Percentiles rank a stretch among this genome's conserved stretches.
phyloP scores from a whole-genome alignment of 1,140 invertebrate genomes.

The Acromyrmex echinatior region DNA sequence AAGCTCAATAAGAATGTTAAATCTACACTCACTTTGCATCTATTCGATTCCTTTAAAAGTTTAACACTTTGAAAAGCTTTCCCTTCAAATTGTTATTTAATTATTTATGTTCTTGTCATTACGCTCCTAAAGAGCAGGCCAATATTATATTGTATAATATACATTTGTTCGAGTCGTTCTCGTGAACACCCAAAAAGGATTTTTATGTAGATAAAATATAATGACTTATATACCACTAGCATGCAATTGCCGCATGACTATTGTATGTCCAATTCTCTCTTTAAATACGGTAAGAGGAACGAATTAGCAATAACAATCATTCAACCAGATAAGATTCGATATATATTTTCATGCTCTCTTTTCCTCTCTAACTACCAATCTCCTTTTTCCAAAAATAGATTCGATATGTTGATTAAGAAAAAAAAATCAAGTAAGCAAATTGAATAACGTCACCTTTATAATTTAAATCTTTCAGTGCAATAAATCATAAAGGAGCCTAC shows the following conservation, averaged over 20 bases:
- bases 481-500: slow-evolving; percentile 6
- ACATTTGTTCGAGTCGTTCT: slow-evolving; percentile 59
- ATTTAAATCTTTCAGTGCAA: neutral
- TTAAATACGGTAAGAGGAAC: slow-evolving; percentile 68
- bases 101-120: slow-evolving; percentile 65
- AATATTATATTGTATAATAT: slow-evolving; percentile 68
- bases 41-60: slow-evolving; percentile 52
- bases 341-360: neutral
- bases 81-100: slow-evolving; percentile 49
- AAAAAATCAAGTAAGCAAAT: neutral
- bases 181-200: slow-evolving; percentile 5
- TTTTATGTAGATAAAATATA: slow-evolving; percentile 67
- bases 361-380: neutral
- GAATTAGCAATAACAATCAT: slow-evolving; percentile 70
- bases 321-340: slow-evolving; percentile 34
- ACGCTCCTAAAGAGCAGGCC: slow-evolving; percentile 64
- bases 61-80: slow-evolving; percentile 44
- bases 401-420: neutral
- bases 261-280: slow-evolving; percentile 35
- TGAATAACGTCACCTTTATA: slow-evolving; percentile 11
- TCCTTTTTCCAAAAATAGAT: slow-evolving; percentile 27
- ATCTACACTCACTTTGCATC: slow-evolving; percentile 75
- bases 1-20: slow-evolving; percentile 81
- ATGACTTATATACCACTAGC: slow-evolving; percentile 22
- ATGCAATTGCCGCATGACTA: slow-evolving; percentile 3